Evolutionary conservation across 92 coral and sea anemone species (phyloP), one percentile per base, ranked within the genome.

Genomic region (Phymanthus crucifer): DNA sequence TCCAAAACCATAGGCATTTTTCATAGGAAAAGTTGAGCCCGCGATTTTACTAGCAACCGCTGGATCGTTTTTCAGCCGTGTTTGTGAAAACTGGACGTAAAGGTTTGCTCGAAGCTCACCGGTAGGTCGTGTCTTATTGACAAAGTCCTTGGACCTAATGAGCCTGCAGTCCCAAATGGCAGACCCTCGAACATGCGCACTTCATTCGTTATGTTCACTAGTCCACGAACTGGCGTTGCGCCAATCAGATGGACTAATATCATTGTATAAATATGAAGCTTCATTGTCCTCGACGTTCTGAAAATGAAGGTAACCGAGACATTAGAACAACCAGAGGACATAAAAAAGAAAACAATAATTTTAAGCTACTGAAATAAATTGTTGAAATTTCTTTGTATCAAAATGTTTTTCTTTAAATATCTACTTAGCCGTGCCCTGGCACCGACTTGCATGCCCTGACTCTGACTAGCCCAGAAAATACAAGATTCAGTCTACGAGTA

Each of bases 61-160:
- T n/a, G n/a, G n/a, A n/a, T n/a, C n/a, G n/a, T n/a, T n/a, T n/a
- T n/a, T n/a, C n/a, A n/a, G n/a, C n/a, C n/a, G n/a, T n/a, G n/a
- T n/a, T n/a, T n/a, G n/a, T n/a, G n/a, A n/a, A n/a, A n/a, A n/a
- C n/a, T n/a, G n/a, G n/a, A n/a, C n/a, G n/a, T n/a, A n/a, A n/a
- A n/a, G n/a, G n/a, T n/a, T n/a, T n/a, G n/a, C n/a, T n/a, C 36
- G 23, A 3, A 37, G 37, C 65, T 12, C 69, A 89, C 93, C 70
- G 86, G 88, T 57, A 86, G 76, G 52, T 83, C 73, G 75, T 89
- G 90, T 17, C 93, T 84, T 68, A 89, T 66, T 18, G 78, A 76
- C 24, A 89, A 45, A 8, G 86, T 71, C 27, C 46, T 79, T 31
- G 68, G 79, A 27, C 43, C 81, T 29, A 77, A 64, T 70, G 72